Evolutionary conservation across 1,140 invertebrate genomes (phyloP), one percentile per base, ranked within the genome.

Genomic region (Ips typographus): DNA sequence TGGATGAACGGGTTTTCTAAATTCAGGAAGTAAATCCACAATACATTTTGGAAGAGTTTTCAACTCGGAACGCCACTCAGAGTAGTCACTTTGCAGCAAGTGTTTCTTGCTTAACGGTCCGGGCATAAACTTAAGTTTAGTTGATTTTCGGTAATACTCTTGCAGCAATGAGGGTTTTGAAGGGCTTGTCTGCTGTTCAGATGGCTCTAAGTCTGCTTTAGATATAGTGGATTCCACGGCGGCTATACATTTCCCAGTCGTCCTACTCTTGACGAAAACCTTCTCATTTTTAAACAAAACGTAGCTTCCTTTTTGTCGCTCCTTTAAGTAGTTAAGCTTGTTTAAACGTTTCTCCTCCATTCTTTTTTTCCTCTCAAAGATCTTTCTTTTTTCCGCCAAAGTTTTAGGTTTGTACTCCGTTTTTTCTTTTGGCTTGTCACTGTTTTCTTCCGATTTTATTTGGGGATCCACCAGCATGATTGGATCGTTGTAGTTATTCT

Each of bases 51-150:
- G 81, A n/a, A 82, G 59, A 60, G 71, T 72, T 49, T 77, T 69
- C 4, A 79, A n/a, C 37, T 77, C 59, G 3, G 75, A 74, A 63
- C 75, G 65, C 76, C 77, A 79, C 2, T 65, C 7, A 6, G 56
- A 39, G 43, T 58, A 59, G 22, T 73, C 44, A 41, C 67, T 60
- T 71, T 81, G 76, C 38, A 82, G 70, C 5, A 60, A 7, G n/a
- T 59, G 49, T 71, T 82, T 82, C 68, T 77, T 79, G 47, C 73
- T 74, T 40, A 82, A 71, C 4, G 81, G 81, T 36, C 80, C 81
- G 8, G 81, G 79, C 69, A 76, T 79, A 47, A 80, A 80, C 55
- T 66, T 63, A 4, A 70, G 7, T 40, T 1, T 5, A 6, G 41
- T 42, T 2, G 5, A 43, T 58, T 53, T 73, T 52, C 61, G 68